These are phyloP conservation scores for Malthinus seriepunctatus DNA, from an alignment of 2,888 invertebrate genomes.

Conservation along the genomic window DNA sequence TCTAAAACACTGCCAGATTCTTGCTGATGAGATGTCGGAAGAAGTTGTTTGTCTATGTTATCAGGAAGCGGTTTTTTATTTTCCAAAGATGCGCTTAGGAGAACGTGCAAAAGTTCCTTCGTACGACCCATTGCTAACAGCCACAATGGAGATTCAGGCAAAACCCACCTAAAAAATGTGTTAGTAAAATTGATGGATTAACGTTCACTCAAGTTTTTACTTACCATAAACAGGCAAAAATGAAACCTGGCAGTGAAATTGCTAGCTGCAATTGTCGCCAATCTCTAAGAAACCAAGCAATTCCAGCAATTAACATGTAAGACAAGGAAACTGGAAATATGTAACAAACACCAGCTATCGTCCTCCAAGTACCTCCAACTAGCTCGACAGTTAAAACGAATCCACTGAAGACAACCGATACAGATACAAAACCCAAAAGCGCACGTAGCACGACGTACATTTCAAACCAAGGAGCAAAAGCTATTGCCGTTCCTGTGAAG, in stretches of 20 bases:
- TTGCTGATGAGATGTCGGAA: constrained; percentile 55
- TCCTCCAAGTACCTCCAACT: constrained; percentile 79
- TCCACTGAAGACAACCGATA: constrained; percentile 81
- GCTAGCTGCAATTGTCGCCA: constrained; percentile 75
- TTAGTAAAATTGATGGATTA: too few relatives aligned
- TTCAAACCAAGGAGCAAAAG: constrained; percentile 71
- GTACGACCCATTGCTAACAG: constrained; percentile 71
- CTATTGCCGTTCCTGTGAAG: constrained; percentile 57
- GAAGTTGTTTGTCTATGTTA: constrained; percentile 70
- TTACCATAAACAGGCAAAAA: constrained; percentile 70
- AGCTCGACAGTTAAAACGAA: constrained; percentile 79
- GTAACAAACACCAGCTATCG: constrained; percentile 79
- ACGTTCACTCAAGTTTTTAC: constrained; percentile 32
- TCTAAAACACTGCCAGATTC: constrained; percentile 61
- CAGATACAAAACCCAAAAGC: constrained; percentile 74
- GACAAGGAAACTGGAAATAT: constrained; percentile 78
- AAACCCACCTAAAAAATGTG: constrained; percentile 67
- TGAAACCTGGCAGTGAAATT: constrained; percentile 71
- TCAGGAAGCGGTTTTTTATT: constrained; percentile 68
- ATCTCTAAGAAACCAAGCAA: constrained; percentile 71
- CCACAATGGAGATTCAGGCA: constrained; percentile 84
- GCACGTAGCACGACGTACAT: constrained; percentile 72
- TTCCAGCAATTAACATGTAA: constrained; percentile 72
- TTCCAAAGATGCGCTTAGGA: constrained; percentile 67
- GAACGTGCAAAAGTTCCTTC: constrained; percentile 68